These are phyloP conservation scores for Strix occidentalis DNA, from an alignment of 2,797 vertebrate genomes.

Conservation along the genomic window DNA sequence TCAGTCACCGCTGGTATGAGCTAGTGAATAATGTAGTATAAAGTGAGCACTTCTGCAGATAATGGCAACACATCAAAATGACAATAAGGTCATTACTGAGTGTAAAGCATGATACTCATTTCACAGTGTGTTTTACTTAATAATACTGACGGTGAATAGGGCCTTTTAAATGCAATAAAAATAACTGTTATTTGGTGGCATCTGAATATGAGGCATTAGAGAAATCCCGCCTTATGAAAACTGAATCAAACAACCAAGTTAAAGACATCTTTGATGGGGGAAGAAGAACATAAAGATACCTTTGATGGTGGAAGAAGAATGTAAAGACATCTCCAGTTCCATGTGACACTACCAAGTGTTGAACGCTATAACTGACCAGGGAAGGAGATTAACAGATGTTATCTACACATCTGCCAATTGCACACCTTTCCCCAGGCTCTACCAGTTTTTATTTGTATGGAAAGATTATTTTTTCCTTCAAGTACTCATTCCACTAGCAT, in stretches of 20 bases:
- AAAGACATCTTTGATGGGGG: neutral
- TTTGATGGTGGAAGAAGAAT: neutral
- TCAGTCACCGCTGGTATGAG: neutral
- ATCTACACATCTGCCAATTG: neutral
- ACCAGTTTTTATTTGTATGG: neutral
- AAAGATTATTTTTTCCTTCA: neutral
- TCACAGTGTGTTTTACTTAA: neutral
- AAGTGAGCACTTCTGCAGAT: neutral
- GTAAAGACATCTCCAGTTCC: neutral
- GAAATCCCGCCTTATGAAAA: neutral
- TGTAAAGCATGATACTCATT: neutral
- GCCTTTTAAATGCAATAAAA: neutral
- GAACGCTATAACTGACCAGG: neutral
- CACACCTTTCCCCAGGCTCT: neutral
- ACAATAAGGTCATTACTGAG: neutral
- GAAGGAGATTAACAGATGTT: neutral
- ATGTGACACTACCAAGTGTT: neutral
- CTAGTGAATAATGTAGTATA: neutral
- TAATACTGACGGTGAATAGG: neutral
- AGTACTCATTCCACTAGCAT: neutral
- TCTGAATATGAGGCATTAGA: neutral
- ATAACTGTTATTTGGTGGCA: neutral
- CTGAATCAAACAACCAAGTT: neutral
- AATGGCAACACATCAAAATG: neutral
- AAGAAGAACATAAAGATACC: neutral